phyloP scores from a whole-genome alignment of 1,140 invertebrate species.

The Branchinecta lynchi region DNA sequence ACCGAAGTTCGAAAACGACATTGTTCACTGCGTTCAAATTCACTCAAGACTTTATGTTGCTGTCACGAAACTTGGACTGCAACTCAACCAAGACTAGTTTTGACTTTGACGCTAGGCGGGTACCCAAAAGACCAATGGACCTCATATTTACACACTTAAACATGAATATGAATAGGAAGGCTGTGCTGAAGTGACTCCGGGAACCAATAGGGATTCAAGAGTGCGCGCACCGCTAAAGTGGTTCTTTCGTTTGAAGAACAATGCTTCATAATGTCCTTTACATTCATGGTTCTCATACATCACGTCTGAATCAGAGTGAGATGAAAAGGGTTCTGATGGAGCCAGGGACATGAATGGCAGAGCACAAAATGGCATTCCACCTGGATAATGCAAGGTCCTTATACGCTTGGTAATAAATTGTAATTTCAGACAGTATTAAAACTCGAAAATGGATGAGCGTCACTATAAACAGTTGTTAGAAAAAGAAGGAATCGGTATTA shows the following conservation, averaged over 20 bases:
- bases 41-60: neutral
- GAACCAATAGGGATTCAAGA: neutral
- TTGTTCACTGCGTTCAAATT: neutral
- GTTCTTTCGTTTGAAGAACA: neutral
- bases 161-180: neutral
- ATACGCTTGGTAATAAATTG: too few relatives aligned
- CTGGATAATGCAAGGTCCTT: too few relatives aligned
- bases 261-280: neutral
- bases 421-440: too few relatives aligned
- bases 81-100: neutral
- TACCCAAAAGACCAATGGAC: constrained; percentile 3
- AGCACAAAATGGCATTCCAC: too few relatives aligned
- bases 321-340: neutral
- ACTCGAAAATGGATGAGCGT: too few relatives aligned
- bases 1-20: neutral
- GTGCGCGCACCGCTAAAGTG: constrained; percentile 2
- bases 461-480: too few relatives aligned
- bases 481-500: too few relatives aligned
- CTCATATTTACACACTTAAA: neutral
- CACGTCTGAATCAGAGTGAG: neutral
- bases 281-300: constrained; percentile 4
- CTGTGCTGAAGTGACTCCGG: neutral
- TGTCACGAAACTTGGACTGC: neutral
- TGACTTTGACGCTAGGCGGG: constrained; percentile 5
- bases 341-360: too few relatives aligned